Evolutionary conservation across 2,113 vertebrate genomes (phyloP), one percentile per base, ranked within the genome.

Genomic region (Myocastor coypus): DNA sequence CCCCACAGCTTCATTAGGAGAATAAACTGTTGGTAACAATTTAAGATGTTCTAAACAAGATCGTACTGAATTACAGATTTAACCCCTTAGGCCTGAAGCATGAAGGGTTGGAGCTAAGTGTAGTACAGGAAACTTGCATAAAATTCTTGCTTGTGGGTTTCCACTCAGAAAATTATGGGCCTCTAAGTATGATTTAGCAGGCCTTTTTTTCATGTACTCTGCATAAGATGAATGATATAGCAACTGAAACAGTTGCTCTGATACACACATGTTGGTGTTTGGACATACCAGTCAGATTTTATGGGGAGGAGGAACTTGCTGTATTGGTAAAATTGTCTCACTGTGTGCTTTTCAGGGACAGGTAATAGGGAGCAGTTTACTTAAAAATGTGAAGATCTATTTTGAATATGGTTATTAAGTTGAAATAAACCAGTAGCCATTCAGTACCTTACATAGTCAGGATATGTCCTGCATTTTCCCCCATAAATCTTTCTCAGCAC

Each of bases 401-500:
- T 93, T 89, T 91, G 84, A 95, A 83, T 40, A 57, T 91, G 86
- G 61, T 34, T 68, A 73, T 50, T 46, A 78, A 93, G 82, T 69
- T 68, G 77, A 81, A 96, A 71, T 7, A 81, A n/a, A 30, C 19
- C 78, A 78, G 0, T 50, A 59, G 24, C 14, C 55, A 6, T 68
- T 89, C n/a, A 83, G 87, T 19, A 77, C 37, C 4, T 10, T 32
- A 7, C n/a, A 42, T 11, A 22, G 26, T 7, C 16, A 55, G 26
- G 55, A 3, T 26, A 14, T 22, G 0, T n/a, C 3, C 78, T 50
- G 17, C 37, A 7, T 61, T 78, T 80, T 14, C 7, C 34, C 26
- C 37, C 22, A 32, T 20, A 50, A 42, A 83, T 83, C 40, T 52
- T 90, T 50, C 61, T 34, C 52, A 89, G 42, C 30, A 26, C 0